Percentiles rank a stretch among this genome's conserved stretches.
Conservation (phyloP, 2,113 vertebrate species). For the Cathartes aura region DNA sequence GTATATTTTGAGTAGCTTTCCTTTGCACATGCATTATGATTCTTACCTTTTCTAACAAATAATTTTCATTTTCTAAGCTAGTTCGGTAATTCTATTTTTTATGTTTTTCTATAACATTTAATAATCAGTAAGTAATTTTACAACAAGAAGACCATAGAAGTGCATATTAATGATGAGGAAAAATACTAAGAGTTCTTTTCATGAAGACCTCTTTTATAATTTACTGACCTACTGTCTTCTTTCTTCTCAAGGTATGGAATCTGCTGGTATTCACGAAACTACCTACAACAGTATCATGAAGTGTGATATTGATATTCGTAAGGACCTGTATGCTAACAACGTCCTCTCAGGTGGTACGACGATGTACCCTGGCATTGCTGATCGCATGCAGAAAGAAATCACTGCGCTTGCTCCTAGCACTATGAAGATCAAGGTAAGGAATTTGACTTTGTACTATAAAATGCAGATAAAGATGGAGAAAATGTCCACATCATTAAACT, state of each 20-base stretch:
- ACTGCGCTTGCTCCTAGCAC: constrained; percentile 92
- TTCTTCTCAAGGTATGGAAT: constrained; percentile 87
- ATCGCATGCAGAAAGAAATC: constrained; percentile 95
- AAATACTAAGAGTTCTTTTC: neutral
- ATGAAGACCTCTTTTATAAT: neutral
- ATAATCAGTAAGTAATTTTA: neutral
- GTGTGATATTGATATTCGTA: constrained; percentile 94
- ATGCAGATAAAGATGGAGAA: neutral
- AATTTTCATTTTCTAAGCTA: neutral
- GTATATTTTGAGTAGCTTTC: neutral
- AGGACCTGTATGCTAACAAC: constrained; percentile 95
- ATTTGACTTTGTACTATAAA: neutral
- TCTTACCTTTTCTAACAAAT: neutral
- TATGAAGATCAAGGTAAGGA: constrained; percentile 93
- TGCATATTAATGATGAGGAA: neutral
- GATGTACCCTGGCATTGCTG: constrained; percentile 94
- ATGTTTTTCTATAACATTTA: neutral
- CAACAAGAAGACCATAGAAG: neutral
- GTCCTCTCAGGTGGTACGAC: constrained; percentile 92
- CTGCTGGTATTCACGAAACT: constrained; percentile 93
- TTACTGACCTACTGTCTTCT: neutral
- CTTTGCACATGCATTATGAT: neutral
- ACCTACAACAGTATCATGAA: constrained; percentile 98
- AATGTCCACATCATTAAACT: neutral
- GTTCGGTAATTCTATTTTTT: neutral